Conservation (phyloP, 2,113 vertebrate genomes). For the Onychorhynchus coronatus region DNA sequence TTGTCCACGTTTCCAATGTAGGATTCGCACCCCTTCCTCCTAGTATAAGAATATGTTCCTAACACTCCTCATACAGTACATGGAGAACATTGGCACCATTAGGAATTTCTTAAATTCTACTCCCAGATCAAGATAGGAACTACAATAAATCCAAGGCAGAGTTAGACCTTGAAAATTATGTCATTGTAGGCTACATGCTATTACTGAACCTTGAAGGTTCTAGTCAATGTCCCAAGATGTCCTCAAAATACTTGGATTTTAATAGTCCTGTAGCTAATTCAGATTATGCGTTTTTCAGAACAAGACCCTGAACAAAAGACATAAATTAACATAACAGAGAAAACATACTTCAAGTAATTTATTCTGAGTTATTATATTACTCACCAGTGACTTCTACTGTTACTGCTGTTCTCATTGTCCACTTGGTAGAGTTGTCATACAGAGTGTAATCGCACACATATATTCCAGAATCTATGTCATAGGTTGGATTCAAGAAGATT, state of each 20-base stretch:
- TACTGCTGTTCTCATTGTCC: conserved; percentile 78
- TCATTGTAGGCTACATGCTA: background rate
- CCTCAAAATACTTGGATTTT: background rate
- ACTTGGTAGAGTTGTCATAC: conserved; percentile 34
- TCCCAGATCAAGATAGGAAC: background rate
- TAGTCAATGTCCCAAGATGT: background rate
- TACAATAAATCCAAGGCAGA: background rate
- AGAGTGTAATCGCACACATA: conserved; percentile 80
- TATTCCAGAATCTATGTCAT: conserved; percentile 41
- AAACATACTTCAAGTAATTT: background rate
- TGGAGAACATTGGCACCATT: background rate
- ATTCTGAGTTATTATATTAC: background rate
- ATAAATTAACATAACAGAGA: background rate
- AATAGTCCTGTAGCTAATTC: background rate
- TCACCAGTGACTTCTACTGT: conserved; percentile 67
- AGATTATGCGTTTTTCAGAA: background rate
- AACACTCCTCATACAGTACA: background rate
- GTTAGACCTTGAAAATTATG: background rate
- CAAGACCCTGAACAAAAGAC: background rate
- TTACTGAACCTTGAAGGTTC: background rate
- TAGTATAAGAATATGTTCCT: background rate
- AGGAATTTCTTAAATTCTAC: background rate
- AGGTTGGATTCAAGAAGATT: conserved; percentile 59
- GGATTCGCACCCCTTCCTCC: background rate
- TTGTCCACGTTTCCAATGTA: background rate